Evolutionary conservation across 2,888 invertebrate species (phyloP), one percentile per base, ranked within the genome.

Genomic region (Andricus curvator): DNA sequence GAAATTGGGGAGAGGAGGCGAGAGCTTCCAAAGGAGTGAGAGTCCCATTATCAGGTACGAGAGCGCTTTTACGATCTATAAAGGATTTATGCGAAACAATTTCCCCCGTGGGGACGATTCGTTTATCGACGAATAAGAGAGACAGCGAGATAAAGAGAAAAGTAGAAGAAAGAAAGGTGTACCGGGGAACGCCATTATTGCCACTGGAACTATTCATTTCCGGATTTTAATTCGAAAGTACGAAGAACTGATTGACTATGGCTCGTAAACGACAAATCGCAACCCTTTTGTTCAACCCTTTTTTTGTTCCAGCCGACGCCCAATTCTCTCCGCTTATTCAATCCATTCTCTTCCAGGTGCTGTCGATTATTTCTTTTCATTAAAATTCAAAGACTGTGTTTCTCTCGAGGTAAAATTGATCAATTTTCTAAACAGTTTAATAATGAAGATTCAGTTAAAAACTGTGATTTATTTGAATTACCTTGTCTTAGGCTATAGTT

Each of bases 71-170:
- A 89, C 86, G 89, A 87, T 86, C 86, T 86, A 89, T 89, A 86
- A 88, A 89, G 84, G 86, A 89, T 89, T 89, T 88, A 88, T 85
- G 87, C 85, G 87, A 86, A 88, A 89, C 88, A 89, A 90, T 89
- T 88, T 88, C 81, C 85, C 87, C 80, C 85, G 77, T 64, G 81
- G 81, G 84, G 84, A 78, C 82, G 81, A 85, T 86, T 85, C 83
- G 77, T 84, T 84, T 78, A 81, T 78, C 64, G 62, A 51, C 33
- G 79, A 65, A 64, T 48, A 44, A 48, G 78, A 78, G 44, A 41
- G 78, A 60, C 64, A 80, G 78, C 77, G 79, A 76, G 74, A 80
- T 76, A 81, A 51, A 78, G 62, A 78, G 78, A 78, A 68, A 68
- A 60, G 68, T 44, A 68, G 68, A 41, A 78, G 68, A 68, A 70